A percentile compares a stretch with the other conserved stretches of the same genome.
Evolutionary conservation across 2,113 vertebrate species (phyloP).

Genomic region (Elephas maximus): DNA sequence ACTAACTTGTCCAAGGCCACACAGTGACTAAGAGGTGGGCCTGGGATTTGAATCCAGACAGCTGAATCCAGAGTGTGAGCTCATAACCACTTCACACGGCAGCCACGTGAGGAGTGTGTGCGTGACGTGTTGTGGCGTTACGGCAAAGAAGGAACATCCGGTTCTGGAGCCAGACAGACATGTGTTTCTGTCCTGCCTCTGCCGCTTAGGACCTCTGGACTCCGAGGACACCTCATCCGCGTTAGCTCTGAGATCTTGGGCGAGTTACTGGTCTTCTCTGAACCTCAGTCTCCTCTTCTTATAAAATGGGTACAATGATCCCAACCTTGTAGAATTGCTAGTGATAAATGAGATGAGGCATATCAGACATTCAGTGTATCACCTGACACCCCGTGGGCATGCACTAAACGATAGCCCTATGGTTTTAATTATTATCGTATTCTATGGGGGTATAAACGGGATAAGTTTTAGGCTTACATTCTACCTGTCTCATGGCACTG

Average conservation of each 20-base stretch:
- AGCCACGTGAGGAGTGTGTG: accelerated
- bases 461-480: background rate
- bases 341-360: accelerated
- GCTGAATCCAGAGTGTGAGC: background rate
- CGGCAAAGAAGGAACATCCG: background rate
- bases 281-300: too few species aligned
- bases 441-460: accelerated
- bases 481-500: too few species aligned
- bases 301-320: accelerated
- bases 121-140: accelerated
- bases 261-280: too few species aligned
- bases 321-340: accelerated
- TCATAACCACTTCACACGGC: accelerated
- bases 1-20: background rate
- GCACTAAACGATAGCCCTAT: accelerated
- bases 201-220: background rate
- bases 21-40: background rate
- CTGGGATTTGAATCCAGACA: background rate
- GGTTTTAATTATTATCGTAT: background rate
- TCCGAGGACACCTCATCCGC: background rate
- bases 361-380: accelerated
- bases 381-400: accelerated
- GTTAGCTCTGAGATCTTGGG: background rate
- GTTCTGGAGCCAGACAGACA: background rate
- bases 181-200: accelerated